Evolutionary conservation across 2,113 vertebrate species (phyloP).

Genomic region (Sinocyclocheilus anophthalmus): DNA sequence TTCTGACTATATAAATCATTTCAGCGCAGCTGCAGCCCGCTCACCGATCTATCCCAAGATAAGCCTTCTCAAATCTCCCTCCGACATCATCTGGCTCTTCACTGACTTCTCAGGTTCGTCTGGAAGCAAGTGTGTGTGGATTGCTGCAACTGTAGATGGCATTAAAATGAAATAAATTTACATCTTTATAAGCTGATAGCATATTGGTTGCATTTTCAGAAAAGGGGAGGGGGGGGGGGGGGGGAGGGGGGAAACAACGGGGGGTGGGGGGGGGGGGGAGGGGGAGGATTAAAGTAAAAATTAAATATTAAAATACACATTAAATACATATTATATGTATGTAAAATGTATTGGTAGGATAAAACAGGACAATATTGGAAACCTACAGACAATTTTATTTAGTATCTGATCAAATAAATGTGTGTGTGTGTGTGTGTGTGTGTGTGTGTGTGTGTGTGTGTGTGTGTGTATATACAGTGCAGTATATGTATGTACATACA

Average conservation of each 20-base stretch:
- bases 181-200: not conserved
- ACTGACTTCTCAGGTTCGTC: constrained; percentile 64
- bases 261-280: too few species aligned
- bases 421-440: not conserved
- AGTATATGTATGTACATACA: not conserved
- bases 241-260: too few species aligned
- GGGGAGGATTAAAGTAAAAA: not conserved
- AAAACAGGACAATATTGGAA: too few species aligned
- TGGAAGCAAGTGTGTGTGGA: constrained; percentile 39
- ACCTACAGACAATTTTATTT: not conserved
- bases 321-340: not conserved
- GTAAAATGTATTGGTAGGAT: not conserved
- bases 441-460: not conserved
- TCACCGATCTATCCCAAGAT: constrained; percentile 74
- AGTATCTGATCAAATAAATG: not conserved
- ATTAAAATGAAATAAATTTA: constrained; percentile 7
- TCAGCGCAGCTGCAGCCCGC: constrained; percentile 74
- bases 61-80: constrained; percentile 80
- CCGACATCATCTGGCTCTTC: constrained; percentile 71
- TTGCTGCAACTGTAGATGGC: constrained; percentile 23
- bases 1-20: constrained; percentile 76
- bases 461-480: not conserved
- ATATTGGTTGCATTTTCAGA: not conserved
- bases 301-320: not conserved
- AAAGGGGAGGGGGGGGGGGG: too few species aligned